Conservation (phyloP, 2,888 invertebrate genomes). For the Sepioteuthis lessoniana region DNA sequence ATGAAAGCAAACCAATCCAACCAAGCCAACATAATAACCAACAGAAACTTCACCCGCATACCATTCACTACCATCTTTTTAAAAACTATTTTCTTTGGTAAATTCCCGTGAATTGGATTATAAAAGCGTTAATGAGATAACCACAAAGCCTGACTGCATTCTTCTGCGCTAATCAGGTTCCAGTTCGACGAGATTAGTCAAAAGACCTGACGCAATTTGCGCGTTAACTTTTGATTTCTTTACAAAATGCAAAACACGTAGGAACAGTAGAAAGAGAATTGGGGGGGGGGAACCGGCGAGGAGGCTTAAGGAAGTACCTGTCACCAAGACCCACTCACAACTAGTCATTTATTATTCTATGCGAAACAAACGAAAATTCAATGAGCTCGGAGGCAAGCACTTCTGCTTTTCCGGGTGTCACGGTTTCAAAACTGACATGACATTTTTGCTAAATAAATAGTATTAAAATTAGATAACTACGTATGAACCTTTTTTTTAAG, state of each 20-base stretch:
- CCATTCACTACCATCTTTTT: neutral
- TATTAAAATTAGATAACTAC: no score
- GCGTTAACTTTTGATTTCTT: neutral
- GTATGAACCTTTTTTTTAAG: no score
- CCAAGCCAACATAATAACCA: neutral
- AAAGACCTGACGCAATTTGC: neutral
- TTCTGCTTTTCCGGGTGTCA: no score
- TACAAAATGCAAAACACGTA: neutral
- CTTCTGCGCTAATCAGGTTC: neutral
- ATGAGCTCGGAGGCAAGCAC: no score
- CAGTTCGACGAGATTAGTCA: neutral
- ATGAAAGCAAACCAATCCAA: neutral
- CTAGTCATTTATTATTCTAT: neutral
- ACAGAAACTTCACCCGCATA: neutral
- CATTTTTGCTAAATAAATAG: no score
- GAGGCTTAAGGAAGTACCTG: neutral
- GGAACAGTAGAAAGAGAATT: neutral
- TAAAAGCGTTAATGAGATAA: conserved; percentile 33
- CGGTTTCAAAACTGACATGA: no score
- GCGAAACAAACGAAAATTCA: no score
- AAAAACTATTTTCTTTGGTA: neutral
- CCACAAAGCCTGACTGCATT: conserved; percentile 1
- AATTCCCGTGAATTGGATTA: neutral
- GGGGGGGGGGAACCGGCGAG: neutral
- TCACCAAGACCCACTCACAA: neutral